These are phyloP conservation scores for Drosophila pseudoobscura DNA, from an alignment of 1,140 invertebrate species.

Conservation along the genomic window DNA sequence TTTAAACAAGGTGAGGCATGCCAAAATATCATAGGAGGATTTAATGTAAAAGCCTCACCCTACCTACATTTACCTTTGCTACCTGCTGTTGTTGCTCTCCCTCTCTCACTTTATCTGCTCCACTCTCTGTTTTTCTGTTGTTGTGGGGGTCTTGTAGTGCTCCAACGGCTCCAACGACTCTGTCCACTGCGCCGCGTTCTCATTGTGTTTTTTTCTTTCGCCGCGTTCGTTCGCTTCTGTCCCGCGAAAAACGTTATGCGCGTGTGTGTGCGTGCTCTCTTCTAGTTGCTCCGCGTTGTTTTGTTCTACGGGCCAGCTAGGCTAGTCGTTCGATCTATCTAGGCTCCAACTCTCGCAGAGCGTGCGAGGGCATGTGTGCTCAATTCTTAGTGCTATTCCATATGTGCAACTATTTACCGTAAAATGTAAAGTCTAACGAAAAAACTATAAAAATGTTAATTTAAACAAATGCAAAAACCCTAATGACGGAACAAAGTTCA, in stretches of 20 bases:
- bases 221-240: slow-evolving; percentile 27
- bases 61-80: too few relatives aligned
- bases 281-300: slow-evolving; percentile 40
- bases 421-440: slow-evolving; percentile 9
- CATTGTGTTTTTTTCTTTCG: slow-evolving; percentile 43
- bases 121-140: slow-evolving; percentile 4
- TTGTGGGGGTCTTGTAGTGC: background rate
- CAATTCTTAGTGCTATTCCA: slow-evolving; percentile 56
- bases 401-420: slow-evolving; percentile 68
- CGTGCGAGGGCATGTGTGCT: slow-evolving; percentile 42
- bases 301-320: slow-evolving; percentile 1
- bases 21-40: too few relatives aligned
- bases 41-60: too few relatives aligned
- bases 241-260: slow-evolving; percentile 11
- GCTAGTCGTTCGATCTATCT: slow-evolving; percentile 68
- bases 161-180: slow-evolving; percentile 10
- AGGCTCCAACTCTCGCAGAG: too few relatives aligned
- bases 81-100: too few relatives aligned
- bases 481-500: slow-evolving; percentile 4
- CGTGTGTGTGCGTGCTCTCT: slow-evolving; percentile 22
- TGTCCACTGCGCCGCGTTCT: slow-evolving; percentile 30
- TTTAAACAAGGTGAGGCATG: too few relatives aligned
- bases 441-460: slow-evolving; percentile 24
- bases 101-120: background rate
- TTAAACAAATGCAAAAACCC: slow-evolving; percentile 22